These are phyloP conservation scores for Macaria liturata DNA, from an alignment of 2,888 invertebrate genomes.

Conservation along the genomic window DNA sequence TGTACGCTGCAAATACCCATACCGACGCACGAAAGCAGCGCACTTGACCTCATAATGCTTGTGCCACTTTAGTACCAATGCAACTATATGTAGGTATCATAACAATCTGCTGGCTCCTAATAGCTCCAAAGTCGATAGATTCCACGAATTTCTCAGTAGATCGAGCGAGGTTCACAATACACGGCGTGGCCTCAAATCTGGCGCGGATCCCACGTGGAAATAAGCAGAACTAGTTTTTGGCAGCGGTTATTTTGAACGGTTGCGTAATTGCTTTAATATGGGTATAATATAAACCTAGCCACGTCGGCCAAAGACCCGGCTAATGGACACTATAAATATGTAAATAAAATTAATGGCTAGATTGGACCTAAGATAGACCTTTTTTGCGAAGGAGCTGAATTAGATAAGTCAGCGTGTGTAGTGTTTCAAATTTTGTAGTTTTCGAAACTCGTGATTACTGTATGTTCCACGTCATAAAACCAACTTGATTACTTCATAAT, in stretches of 20 bases:
- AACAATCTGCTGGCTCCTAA: background rate
- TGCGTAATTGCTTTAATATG: conserved; percentile 55
- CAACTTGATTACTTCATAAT: background rate
- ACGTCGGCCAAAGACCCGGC: conserved; percentile 67
- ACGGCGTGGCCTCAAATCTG: conserved; percentile 42
- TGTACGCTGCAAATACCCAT: conserved; percentile 47
- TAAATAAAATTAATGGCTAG: conserved; percentile 69
- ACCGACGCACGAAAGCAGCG: conserved; percentile 44
- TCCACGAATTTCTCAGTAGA: conserved; percentile 27
- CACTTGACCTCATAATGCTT: conserved; percentile 61
- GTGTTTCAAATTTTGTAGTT: no score
- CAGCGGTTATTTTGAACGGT: conserved; percentile 67
- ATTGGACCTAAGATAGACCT: conserved; percentile 37
- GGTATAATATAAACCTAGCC: conserved; percentile 29
- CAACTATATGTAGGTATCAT: background rate
- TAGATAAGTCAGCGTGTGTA: no score
- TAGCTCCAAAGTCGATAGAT: conserved; percentile 17
- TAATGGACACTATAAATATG: conserved; percentile 69
- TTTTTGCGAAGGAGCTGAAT: conserved; percentile 6
- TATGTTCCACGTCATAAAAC: conserved; percentile 10
- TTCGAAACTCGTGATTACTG: conserved; percentile 2
- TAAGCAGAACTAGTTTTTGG: conserved; percentile 70
- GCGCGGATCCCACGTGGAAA: conserved; percentile 58
- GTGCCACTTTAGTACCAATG: conserved; percentile 44
- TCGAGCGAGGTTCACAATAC: conserved; percentile 29